These are phyloP conservation scores for Meta bourneti DNA, from an alignment of 2,888 invertebrate genomes.

Conservation along the genomic window DNA sequence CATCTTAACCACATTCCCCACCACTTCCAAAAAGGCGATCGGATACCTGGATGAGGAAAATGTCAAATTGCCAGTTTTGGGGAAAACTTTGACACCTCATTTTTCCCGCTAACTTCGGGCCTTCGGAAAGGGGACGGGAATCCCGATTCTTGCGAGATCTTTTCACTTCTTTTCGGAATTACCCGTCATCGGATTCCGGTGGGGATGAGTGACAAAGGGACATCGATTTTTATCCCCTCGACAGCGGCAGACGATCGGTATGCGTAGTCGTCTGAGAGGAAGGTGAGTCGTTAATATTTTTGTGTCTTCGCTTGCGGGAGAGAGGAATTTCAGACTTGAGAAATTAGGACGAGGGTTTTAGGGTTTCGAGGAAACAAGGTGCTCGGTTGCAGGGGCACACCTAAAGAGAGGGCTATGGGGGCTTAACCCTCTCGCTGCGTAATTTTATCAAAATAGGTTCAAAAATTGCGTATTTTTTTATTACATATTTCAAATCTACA, in stretches of 20 bases:
- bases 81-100: neutral
- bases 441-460: no score
- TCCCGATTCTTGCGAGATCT: neutral
- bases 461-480: no score
- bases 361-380: no score
- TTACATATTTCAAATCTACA: no score
- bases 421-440: no score
- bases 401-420: no score
- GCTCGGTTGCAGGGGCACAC: neutral
- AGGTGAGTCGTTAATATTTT: neutral
- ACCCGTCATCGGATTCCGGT: conserved; percentile 12
- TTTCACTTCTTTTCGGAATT: neutral
- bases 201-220: conserved; percentile 26
- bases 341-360: neutral
- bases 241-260: neutral
- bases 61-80: conserved; percentile 14
- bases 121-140: neutral
- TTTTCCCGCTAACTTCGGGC: neutral
- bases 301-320: neutral
- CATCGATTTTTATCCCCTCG: conserved; percentile 3
- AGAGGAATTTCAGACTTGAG: neutral
- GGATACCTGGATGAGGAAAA: conserved; percentile 3
- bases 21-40: neutral
- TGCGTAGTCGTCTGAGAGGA: neutral
- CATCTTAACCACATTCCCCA: neutral